A percentile compares a stretch with the other conserved stretches of the same genome.
Conservation (phyloP, 2,888 invertebrate genomes). For the Notodonta ziczac region DNA sequence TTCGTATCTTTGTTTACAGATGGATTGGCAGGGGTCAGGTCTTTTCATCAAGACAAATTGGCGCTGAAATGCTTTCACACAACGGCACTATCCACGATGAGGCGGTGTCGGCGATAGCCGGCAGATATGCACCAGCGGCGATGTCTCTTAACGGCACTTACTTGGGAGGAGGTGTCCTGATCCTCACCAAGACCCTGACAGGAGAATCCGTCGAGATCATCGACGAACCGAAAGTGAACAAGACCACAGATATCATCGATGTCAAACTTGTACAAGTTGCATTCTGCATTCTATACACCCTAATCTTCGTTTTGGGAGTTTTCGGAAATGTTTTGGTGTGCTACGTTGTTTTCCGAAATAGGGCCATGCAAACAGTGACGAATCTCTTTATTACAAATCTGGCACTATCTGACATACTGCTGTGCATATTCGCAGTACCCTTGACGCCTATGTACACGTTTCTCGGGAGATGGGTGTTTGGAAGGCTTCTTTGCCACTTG, state of each 20-base stretch:
- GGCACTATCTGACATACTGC: slow-evolving; percentile 93
- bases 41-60: slow-evolving; percentile 25
- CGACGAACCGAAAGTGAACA: slow-evolving; percentile 72
- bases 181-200: slow-evolving; percentile 73
- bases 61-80: slow-evolving; percentile 53
- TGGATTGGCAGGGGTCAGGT: slow-evolving; percentile 53
- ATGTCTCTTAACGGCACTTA: slow-evolving; percentile 70
- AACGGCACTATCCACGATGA: slow-evolving; percentile 48
- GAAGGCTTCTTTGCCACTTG: slow-evolving; percentile 91
- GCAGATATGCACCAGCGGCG: slow-evolving; percentile 57
- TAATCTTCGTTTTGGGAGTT: slow-evolving; percentile 92
- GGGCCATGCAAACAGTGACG: slow-evolving; percentile 96
- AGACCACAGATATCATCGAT: slow-evolving; percentile 85
- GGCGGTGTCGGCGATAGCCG: slow-evolving; percentile 43
- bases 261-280: slow-evolving; percentile 88
- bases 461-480: slow-evolving; percentile 93
- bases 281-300: slow-evolving; percentile 90
- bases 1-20: slow-evolving; percentile 58
- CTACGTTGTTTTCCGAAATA: slow-evolving; percentile 93
- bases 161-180: slow-evolving; percentile 65
- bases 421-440: slow-evolving; percentile 93
- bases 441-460: slow-evolving; percentile 95
- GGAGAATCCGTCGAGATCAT: slow-evolving; percentile 75
- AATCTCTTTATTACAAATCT: slow-evolving; percentile 96
- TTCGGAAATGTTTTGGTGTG: slow-evolving; percentile 93